A percentile compares a stretch with the other conserved stretches of the same genome.
Conservation (phyloP, 2,888 invertebrate genomes). For the Habrosyne pyritoides region DNA sequence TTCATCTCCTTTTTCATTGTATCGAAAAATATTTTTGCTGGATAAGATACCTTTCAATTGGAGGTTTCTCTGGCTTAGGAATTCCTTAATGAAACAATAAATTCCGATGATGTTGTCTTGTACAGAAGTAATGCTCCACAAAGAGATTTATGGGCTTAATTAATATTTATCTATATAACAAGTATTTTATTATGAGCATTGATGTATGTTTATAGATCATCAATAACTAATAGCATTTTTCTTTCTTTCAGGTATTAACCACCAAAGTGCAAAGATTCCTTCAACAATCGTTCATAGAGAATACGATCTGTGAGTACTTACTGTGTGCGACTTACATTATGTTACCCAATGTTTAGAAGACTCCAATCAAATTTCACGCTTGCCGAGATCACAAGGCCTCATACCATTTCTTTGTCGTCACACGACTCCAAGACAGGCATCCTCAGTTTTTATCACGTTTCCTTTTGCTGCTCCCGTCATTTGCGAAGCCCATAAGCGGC, state of each 20-base stretch:
- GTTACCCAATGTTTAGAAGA: constrained; percentile 34
- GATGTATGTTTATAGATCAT: neutral
- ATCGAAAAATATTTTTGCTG: constrained; percentile 30
- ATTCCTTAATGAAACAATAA: constrained; percentile 55
- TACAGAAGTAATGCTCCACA: constrained; percentile 40
- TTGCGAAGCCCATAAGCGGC: constrained; percentile 65
- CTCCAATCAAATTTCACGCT: constrained; percentile 67
- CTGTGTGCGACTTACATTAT: constrained; percentile 21
- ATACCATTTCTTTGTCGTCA: constrained; percentile 56
- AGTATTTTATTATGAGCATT: neutral
- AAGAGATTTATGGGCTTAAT: constrained; percentile 31
- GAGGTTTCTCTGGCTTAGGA: constrained; percentile 44
- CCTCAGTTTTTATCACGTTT: constrained; percentile 71
- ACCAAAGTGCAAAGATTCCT: neutral
- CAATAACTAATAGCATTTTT: constrained; percentile 20
- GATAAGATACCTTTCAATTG: constrained; percentile 16
- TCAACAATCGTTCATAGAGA: constrained; percentile 2
- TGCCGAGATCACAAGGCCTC: constrained; percentile 52
- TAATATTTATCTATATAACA: constrained; percentile 15
- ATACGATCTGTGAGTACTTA: constrained; percentile 25
- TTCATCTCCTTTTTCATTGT: constrained; percentile 14
- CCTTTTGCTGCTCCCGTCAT: constrained; percentile 64
- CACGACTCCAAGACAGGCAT: constrained; percentile 48
- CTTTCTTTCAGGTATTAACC: constrained; percentile 43
- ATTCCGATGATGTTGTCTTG: constrained; percentile 45